A percentile compares a stretch with the other conserved stretches of the same genome.
These are phyloP conservation scores for Lutjanus argentimaculatus DNA, from an alignment of 2,797 vertebrate species.

Conservation along the genomic window DNA sequence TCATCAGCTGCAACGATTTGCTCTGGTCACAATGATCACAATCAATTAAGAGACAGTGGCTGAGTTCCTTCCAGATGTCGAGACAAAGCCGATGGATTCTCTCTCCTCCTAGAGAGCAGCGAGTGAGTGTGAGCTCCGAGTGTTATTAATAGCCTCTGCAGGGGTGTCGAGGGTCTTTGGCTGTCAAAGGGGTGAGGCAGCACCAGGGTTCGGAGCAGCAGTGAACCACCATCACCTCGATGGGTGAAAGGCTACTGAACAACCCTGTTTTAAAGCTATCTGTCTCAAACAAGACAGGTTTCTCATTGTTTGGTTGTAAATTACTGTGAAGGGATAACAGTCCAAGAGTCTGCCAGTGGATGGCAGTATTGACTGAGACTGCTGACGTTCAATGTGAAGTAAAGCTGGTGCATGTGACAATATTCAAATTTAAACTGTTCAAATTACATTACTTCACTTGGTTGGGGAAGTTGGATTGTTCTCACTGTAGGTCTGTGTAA, in stretches of 20 bases:
- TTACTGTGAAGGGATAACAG: not conserved
- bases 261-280: constrained; percentile 15
- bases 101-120: constrained; percentile 54
- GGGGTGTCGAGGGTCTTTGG: constrained; percentile 59
- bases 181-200: constrained; percentile 61
- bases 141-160: constrained; percentile 76
- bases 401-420: not conserved
- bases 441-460: no score
- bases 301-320: constrained; percentile 31
- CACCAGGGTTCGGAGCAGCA: constrained; percentile 27
- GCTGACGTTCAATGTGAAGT: constrained; percentile 1
- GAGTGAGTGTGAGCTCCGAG: constrained; percentile 50
- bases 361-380: constrained; percentile 61
- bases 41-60: constrained; percentile 57
- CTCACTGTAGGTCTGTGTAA: not conserved
- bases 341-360: constrained; percentile 49
- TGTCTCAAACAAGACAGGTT: constrained; percentile 15
- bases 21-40: constrained; percentile 61
- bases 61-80: constrained; percentile 63
- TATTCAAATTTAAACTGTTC: no score
- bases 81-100: constrained; percentile 56
- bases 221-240: constrained; percentile 42
- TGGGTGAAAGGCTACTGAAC: constrained; percentile 39
- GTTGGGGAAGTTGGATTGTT: constrained; percentile 7
- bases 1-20: constrained; percentile 49